phyloP scores from a whole-genome alignment of 53 echinoderm and acorn worm genomes.

The Patiria pectinifera region DNA sequence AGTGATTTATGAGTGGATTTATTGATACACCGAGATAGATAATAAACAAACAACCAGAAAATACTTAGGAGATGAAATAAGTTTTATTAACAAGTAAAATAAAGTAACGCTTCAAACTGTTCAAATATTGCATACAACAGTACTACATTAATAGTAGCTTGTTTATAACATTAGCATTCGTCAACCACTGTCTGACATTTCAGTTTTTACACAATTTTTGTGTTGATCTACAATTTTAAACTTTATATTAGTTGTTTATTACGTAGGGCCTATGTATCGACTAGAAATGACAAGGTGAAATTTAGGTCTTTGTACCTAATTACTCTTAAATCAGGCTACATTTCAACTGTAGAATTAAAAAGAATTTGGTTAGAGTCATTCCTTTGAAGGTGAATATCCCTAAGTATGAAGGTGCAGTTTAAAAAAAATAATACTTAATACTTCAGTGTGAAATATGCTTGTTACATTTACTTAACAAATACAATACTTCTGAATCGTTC shows the following conservation, averaged over 20 bases:
- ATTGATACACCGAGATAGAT: background rate
- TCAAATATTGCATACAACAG: background rate
- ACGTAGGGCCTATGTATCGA: too few species aligned
- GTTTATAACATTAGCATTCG: background rate
- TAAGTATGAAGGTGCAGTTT: too few species aligned
- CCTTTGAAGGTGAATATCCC: too few species aligned
- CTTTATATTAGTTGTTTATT: background rate
- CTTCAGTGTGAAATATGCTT: too few species aligned
- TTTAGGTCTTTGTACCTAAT: too few species aligned
- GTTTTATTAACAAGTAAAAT: background rate
- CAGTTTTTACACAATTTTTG: background rate
- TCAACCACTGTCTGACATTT: background rate
- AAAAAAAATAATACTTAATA: too few species aligned
- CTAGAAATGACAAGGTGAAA: too few species aligned
- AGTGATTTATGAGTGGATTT: background rate
- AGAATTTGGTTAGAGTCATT: too few species aligned
- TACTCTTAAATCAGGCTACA: background rate
- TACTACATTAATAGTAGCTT: background rate
- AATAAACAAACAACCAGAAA: background rate
- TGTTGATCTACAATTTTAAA: background rate
- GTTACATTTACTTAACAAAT: too few species aligned
- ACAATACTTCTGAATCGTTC: too few species aligned
- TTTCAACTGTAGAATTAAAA: background rate
- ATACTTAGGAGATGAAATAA: background rate
- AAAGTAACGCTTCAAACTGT: background rate